These are phyloP conservation scores for Lasius platythorax DNA, from an alignment of 2,888 invertebrate species.

Conservation along the genomic window DNA sequence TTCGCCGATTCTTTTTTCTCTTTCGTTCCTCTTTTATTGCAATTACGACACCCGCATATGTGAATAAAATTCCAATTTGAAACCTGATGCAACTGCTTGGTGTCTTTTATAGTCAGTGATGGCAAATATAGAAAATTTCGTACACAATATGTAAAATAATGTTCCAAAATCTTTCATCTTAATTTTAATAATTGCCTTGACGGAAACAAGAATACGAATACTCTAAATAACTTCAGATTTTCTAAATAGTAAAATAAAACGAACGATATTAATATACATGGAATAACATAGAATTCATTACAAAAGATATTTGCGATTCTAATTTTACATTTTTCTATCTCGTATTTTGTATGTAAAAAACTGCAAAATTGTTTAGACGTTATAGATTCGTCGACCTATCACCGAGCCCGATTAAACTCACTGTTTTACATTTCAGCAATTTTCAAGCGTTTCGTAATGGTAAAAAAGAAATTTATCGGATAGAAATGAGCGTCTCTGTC, in stretches of 20 bases:
- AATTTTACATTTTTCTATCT: neutral
- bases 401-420: conserved; percentile 10
- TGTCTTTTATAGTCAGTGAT: neutral
- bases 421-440: neutral
- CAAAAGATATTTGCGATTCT: neutral
- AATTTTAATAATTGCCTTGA: neutral
- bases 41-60: neutral
- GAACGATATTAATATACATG: neutral
- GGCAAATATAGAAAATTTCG: neutral
- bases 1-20: neutral
- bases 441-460: conserved; percentile 27
- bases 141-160: neutral
- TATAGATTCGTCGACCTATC: neutral
- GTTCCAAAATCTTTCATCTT: neutral
- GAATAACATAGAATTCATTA: neutral
- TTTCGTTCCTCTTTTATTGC: neutral
- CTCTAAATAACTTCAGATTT: neutral
- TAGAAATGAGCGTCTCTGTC: conserved; percentile 14
- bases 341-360: neutral
- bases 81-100: neutral
- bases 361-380: neutral
- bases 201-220: neutral
- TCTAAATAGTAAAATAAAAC: neutral
- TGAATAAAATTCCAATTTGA: conserved; percentile 3
- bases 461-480: conserved; percentile 33